phyloP scores from a whole-genome alignment of 2,113 vertebrate genomes.

The Tragelaphus strepsiceros region DNA sequence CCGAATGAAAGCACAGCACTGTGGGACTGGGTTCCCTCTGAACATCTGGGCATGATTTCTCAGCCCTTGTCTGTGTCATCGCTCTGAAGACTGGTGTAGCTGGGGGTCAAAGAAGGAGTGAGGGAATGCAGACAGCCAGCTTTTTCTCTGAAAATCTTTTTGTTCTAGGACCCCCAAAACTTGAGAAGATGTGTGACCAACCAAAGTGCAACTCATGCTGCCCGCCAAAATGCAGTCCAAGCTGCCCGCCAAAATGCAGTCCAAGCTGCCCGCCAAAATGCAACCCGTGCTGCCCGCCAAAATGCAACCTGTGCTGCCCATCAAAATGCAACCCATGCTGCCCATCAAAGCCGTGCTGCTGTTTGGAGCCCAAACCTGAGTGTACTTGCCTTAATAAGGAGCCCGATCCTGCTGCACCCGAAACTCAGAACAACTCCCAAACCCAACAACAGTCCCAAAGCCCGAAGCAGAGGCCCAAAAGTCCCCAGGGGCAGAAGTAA shows the following conservation, averaged over 20 bases:
- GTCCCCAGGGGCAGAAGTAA: neutral
- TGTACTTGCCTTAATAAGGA: neutral
- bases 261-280: neutral
- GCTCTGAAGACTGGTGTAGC: neutral
- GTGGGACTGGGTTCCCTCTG: neutral
- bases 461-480: neutral
- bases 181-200: conserved; percentile 56
- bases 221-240: neutral
- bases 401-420: rapidly evolving
- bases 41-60: neutral
- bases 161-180: conserved; percentile 21
- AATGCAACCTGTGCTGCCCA: neutral
- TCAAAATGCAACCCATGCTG: neutral
- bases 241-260: neutral
- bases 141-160: neutral
- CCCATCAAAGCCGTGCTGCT: neutral
- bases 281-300: neutral
- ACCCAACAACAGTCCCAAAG: neutral
- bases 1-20: rapidly evolving
- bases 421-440: neutral
- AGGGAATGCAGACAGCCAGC: neutral
- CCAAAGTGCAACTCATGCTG: neutral
- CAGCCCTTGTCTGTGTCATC: neutral
- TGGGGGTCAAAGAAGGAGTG: neutral
- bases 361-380: conserved; percentile 7